phyloP scores from a whole-genome alignment of 2,797 vertebrate genomes.

The Catharus ustulatus region DNA sequence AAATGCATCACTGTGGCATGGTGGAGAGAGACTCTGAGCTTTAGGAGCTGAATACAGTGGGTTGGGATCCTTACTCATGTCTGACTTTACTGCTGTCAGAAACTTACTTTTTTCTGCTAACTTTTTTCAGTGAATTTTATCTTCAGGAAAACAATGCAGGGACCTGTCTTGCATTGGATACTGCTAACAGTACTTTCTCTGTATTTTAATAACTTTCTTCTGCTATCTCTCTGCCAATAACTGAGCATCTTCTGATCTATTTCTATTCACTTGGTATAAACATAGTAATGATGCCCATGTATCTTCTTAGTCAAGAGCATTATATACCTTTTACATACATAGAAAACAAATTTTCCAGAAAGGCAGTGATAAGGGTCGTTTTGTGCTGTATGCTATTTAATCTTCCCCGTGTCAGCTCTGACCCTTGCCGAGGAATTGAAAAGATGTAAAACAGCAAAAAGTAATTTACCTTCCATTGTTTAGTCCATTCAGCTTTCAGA shows the following conservation, averaged over 20 bases:
- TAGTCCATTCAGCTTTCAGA: slow-evolving; percentile 67
- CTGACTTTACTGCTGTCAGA: neutral
- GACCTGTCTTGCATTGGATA: slow-evolving; percentile 78
- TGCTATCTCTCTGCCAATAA: slow-evolving; percentile 81
- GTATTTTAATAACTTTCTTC: slow-evolving; percentile 90
- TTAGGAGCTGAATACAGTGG: neutral
- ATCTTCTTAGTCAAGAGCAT: slow-evolving; percentile 63
- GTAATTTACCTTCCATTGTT: slow-evolving; percentile 70
- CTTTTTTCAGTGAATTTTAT: slow-evolving; percentile 84
- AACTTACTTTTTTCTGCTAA: slow-evolving; percentile 33
- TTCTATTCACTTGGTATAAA: slow-evolving; percentile 83
- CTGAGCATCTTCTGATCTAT: slow-evolving; percentile 84
- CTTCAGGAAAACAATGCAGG: slow-evolving; percentile 86
- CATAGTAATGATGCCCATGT: slow-evolving; percentile 60
- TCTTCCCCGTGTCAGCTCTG: slow-evolving; percentile 59
- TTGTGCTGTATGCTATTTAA: slow-evolving; percentile 66
- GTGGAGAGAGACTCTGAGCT: neutral
- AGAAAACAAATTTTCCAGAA: slow-evolving; percentile 67
- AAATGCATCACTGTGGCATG: neutral
- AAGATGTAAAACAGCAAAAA: slow-evolving; percentile 70
- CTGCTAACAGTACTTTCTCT: slow-evolving; percentile 81
- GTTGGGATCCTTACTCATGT: neutral
- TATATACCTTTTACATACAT: slow-evolving; percentile 63
- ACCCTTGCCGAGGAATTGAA: slow-evolving; percentile 55
- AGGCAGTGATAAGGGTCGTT: slow-evolving; percentile 61